A percentile compares a stretch with the other conserved stretches of the same genome.
Conservation (phyloP, 2,888 invertebrate genomes). For the Eilema sororculum region DNA sequence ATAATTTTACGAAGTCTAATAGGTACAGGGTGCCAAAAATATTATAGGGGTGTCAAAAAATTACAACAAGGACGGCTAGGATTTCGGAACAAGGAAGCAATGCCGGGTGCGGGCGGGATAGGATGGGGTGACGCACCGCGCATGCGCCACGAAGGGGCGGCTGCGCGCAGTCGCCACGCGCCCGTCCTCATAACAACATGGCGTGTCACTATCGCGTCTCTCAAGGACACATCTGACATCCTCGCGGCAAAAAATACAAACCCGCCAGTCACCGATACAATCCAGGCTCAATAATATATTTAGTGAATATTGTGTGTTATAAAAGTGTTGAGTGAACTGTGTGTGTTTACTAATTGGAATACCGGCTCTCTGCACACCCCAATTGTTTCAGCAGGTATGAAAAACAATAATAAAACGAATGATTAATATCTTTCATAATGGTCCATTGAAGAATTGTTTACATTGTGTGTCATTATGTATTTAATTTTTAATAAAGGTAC, state of each 20-base stretch:
- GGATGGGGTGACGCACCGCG: slow-evolving; percentile 78
- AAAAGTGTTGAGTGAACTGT: slow-evolving; percentile 63
- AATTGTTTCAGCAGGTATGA: slow-evolving; percentile 74
- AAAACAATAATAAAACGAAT: slow-evolving; percentile 63
- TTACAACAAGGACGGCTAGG: slow-evolving; percentile 33
- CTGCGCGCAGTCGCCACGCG: slow-evolving; percentile 85
- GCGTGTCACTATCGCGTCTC: slow-evolving; percentile 68
- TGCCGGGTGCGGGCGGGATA: slow-evolving; percentile 60
- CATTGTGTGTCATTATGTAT: slow-evolving; percentile 31
- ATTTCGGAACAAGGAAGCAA: slow-evolving; percentile 57
- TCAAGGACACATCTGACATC: slow-evolving; percentile 80
- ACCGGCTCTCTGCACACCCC: slow-evolving; percentile 62
- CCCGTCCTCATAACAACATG: slow-evolving; percentile 80
- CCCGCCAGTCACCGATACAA: slow-evolving; percentile 51
- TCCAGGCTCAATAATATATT: slow-evolving; percentile 48
- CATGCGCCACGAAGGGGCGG: slow-evolving; percentile 76
- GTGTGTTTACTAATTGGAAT: slow-evolving; percentile 69
- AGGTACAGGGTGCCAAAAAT: too few species aligned
- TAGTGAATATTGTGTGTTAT: slow-evolving; percentile 50
- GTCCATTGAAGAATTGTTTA: slow-evolving; percentile 45
- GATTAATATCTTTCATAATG: slow-evolving; percentile 47
- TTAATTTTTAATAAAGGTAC: slow-evolving; percentile 22
- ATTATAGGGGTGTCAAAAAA: background rate
- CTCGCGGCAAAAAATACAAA: slow-evolving; percentile 69
- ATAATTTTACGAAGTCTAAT: too few species aligned